phyloP scores from a whole-genome alignment of 2,797 vertebrate species.

The Denticeps clupeoides region DNA sequence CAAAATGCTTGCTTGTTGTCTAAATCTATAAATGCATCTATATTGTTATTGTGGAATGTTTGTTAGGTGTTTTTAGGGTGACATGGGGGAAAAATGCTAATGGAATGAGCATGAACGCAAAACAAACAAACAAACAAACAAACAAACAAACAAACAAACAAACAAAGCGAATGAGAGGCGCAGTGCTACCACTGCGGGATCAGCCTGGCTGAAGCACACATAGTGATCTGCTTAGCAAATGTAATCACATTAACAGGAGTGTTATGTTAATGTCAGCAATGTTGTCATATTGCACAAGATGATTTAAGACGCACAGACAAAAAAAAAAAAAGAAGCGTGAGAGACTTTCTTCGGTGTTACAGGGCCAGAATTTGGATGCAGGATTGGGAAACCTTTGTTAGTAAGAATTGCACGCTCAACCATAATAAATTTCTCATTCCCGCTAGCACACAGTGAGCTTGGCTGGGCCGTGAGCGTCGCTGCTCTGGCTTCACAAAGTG shows the following conservation, averaged over 20 bases:
- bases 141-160: no score
- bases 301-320: neutral
- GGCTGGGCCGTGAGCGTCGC: conserved; percentile 2
- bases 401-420: neutral
- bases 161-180: no score
- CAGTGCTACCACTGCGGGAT: no score
- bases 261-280: neutral
- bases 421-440: neutral
- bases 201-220: no score
- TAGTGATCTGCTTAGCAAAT: neutral
- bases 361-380: neutral
- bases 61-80: no score
- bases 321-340: neutral
- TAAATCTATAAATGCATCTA: no score
- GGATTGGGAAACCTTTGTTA: neutral
- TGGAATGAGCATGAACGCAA: no score
- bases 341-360: neutral
- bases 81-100: no score
- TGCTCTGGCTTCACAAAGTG: conserved; percentile 8
- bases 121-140: no score
- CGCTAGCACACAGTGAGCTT: neutral
- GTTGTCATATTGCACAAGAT: neutral
- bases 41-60: no score
- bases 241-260: neutral
- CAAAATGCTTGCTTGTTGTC: no score